phyloP scores from a whole-genome alignment of 2,797 vertebrate species.

The Melanotaenia trifasciata region DNA sequence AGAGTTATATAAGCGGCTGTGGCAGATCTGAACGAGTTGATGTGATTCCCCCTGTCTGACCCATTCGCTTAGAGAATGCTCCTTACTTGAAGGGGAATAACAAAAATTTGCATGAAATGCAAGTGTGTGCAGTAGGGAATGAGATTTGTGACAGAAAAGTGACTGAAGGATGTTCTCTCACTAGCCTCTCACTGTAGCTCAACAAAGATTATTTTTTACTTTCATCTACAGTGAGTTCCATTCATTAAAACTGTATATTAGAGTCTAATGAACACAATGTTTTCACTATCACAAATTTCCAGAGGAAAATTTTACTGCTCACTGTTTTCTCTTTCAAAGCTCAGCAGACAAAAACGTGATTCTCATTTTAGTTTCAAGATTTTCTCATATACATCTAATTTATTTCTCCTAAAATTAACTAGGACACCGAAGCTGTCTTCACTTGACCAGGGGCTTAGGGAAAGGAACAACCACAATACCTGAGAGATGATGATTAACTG shows the following conservation, averaged over 20 bases:
- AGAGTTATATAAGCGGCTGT: slow-evolving; percentile 48
- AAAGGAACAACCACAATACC: too few species aligned
- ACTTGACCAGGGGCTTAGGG: too few species aligned
- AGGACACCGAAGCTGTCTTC: too few species aligned
- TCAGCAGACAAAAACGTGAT: too few species aligned
- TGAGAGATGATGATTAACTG: too few species aligned
- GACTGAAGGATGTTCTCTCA: slow-evolving; percentile 30
- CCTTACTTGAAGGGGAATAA: slow-evolving; percentile 62
- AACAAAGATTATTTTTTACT: slow-evolving; percentile 18
- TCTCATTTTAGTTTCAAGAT: too few species aligned
- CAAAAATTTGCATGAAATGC: slow-evolving; percentile 64
- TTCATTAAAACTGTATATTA: slow-evolving; percentile 27
- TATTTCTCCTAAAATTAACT: too few species aligned
- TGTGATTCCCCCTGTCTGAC: slow-evolving; percentile 56
- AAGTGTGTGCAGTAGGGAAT: slow-evolving; percentile 51
- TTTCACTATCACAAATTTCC: slow-evolving; percentile 5
- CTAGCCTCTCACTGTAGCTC: slow-evolving; percentile 34
- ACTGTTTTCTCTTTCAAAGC: too few species aligned
- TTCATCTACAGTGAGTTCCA: slow-evolving; percentile 17
- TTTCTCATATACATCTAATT: too few species aligned
- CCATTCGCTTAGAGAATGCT: slow-evolving; percentile 49
- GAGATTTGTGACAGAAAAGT: slow-evolving; percentile 51
- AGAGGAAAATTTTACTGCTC: too few species aligned
- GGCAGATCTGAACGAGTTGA: slow-evolving; percentile 58
- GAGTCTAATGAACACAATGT: slow-evolving; percentile 22